Evolutionary conservation across 2,113 vertebrate species (phyloP).

Genomic region (Pseudonaja textilis): DNA sequence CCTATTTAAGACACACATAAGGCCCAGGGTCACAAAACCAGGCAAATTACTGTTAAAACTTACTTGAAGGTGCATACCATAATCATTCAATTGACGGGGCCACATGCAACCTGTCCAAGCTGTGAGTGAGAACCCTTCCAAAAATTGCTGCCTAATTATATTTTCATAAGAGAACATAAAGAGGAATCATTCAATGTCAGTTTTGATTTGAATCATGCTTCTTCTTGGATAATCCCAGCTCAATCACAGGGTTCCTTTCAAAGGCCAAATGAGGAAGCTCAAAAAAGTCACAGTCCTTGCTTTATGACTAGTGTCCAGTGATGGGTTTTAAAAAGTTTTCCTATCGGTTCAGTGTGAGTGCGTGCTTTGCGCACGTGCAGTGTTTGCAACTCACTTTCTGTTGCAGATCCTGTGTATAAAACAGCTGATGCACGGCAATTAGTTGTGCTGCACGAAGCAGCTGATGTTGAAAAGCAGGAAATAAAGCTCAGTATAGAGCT

Average conservation of each 20-base stretch:
- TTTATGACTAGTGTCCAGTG: not conserved
- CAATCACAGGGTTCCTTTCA: not conserved
- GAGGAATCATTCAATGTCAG: not conserved
- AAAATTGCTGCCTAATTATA: not conserved
- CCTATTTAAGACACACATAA: not conserved
- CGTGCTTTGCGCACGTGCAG: accelerated
- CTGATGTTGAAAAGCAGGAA: too few relatives aligned
- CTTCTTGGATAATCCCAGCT: not conserved
- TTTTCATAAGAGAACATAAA: not conserved
- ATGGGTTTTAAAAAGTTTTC: too few relatives aligned
- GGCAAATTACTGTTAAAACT: not conserved
- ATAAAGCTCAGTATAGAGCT: too few relatives aligned
- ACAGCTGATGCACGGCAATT: too few relatives aligned
- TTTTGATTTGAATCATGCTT: not conserved
- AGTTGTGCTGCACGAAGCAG: too few relatives aligned
- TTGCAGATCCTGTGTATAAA: too few relatives aligned
- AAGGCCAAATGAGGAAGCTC: not conserved
- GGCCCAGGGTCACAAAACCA: not conserved
- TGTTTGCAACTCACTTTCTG: too few relatives aligned
- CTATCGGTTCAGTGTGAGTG: too few relatives aligned
- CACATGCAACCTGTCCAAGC: not conserved
- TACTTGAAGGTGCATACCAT: not conserved
- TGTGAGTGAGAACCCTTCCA: not conserved
- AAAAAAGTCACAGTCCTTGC: not conserved
- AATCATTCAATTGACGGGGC: not conserved